A percentile compares a stretch with the other conserved stretches of the same genome.
Evolutionary conservation across 2,113 vertebrate genomes (phyloP).

Genomic region (Garra rufa): DNA sequence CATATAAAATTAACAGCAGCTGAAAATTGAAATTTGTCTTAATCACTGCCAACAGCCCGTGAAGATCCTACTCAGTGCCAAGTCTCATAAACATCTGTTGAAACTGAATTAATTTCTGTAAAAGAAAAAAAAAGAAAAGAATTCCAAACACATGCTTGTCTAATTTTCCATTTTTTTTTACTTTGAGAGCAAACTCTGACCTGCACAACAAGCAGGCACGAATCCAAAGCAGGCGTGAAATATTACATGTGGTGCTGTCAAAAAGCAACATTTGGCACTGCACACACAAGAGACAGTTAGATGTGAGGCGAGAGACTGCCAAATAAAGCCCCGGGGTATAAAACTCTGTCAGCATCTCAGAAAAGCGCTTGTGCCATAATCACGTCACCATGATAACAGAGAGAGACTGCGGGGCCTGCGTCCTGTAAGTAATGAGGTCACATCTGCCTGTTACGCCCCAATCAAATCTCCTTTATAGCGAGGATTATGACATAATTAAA

Average conservation of each 20-base stretch:
- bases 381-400: slow-evolving; percentile 18
- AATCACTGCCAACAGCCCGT: slow-evolving; percentile 58
- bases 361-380: slow-evolving; percentile 3
- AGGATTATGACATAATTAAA: slow-evolving; percentile 51
- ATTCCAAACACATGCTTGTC: slow-evolving; percentile 23
- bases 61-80: slow-evolving; percentile 46
- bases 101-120: slow-evolving; percentile 45
- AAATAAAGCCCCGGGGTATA: slow-evolving; percentile 40
- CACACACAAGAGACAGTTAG: slow-evolving; percentile 14
- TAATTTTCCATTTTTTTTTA: slow-evolving; percentile 9
- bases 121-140: slow-evolving; percentile 13
- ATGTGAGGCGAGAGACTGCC: slow-evolving; percentile 18
- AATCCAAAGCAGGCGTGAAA: slow-evolving; percentile 35
- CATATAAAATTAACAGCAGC: slow-evolving; percentile 45
- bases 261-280: slow-evolving; percentile 28
- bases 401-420: not conserved
- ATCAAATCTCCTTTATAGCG: slow-evolving; percentile 43
- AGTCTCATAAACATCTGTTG: slow-evolving; percentile 54
- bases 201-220: slow-evolving; percentile 29
- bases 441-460: slow-evolving; percentile 26
- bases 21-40: slow-evolving; percentile 54
- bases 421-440: slow-evolving; percentile 50
- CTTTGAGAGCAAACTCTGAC: slow-evolving; percentile 50
- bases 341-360: slow-evolving; percentile 22
- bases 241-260: slow-evolving; percentile 40